phyloP scores from a whole-genome alignment of 1,140 invertebrate genomes.

The Leptinotarsa texana region DNA sequence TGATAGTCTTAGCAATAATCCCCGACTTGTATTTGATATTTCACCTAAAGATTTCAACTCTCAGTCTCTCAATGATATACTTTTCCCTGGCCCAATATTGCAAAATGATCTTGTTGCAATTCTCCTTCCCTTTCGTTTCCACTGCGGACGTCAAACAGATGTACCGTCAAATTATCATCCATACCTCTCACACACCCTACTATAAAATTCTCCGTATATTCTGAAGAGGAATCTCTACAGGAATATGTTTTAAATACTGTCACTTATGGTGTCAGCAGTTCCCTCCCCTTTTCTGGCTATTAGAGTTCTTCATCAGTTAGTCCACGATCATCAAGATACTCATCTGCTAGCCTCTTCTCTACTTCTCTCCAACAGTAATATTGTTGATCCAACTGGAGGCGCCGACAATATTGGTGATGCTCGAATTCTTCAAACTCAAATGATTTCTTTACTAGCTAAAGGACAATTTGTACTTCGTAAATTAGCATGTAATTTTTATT shows the following conservation, averaged over 20 bases:
- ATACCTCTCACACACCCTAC: background rate
- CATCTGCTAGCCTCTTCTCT: background rate
- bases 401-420: background rate
- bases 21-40: constrained; percentile 37
- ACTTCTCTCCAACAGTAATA: background rate
- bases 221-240: too few species aligned
- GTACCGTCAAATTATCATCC: constrained; percentile 17
- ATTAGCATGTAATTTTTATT: too few species aligned
- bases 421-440: constrained; percentile 15
- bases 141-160: constrained; percentile 27
- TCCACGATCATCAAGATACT: background rate
- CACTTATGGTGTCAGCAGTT: too few species aligned
- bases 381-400: background rate
- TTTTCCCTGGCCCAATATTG: constrained; percentile 23
- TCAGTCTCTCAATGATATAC: constrained; percentile 24
- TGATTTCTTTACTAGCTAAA: constrained; percentile 30
- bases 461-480: constrained; percentile 21
- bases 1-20: constrained; percentile 33
- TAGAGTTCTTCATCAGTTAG: constrained; percentile 8
- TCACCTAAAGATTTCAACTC: constrained; percentile 45
- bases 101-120: constrained; percentile 22
- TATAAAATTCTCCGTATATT: constrained; percentile 20
- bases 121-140: background rate
- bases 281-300: background rate
- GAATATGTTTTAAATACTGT: too few species aligned